These are phyloP conservation scores for Crax fasciolata DNA, from an alignment of 2,797 vertebrate genomes.

Conservation along the genomic window DNA sequence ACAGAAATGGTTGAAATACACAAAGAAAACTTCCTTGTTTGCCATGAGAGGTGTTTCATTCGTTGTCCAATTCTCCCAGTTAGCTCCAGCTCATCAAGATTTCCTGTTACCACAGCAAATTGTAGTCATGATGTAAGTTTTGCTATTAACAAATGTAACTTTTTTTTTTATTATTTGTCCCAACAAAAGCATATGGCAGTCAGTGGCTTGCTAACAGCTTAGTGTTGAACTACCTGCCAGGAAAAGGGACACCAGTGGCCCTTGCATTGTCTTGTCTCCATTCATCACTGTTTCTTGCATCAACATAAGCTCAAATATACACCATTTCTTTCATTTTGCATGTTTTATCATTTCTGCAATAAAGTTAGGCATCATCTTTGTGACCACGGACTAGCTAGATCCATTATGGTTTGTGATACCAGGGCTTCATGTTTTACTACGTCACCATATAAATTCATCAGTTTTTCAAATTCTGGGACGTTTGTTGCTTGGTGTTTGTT, in stretches of 20 bases:
- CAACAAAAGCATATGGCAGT: not conserved
- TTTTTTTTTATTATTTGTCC: not conserved
- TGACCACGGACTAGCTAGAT: not conserved
- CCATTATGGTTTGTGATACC: fast-evolving
- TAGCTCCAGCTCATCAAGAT: not conserved
- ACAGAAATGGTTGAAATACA: not conserved
- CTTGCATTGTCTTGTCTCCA: not conserved
- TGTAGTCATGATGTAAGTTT: not conserved
- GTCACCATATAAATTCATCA: not conserved
- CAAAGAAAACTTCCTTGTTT: not conserved
- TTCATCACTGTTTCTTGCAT: not conserved
- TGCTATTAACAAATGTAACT: not conserved
- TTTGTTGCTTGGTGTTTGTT: not conserved
- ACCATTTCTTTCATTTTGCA: not conserved
- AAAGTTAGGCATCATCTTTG: not conserved
- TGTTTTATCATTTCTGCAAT: not conserved
- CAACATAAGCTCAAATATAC: not conserved
- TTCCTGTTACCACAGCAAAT: not conserved
- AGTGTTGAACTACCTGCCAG: not conserved
- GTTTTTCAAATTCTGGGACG: not conserved
- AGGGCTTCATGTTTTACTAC: not conserved
- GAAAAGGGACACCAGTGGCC: not conserved
- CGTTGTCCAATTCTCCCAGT: not conserved
- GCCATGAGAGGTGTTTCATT: not conserved
- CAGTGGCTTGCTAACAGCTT: not conserved